These are phyloP conservation scores for Bettongia penicillata DNA, from an alignment of 2,113 vertebrate genomes.

Conservation along the genomic window DNA sequence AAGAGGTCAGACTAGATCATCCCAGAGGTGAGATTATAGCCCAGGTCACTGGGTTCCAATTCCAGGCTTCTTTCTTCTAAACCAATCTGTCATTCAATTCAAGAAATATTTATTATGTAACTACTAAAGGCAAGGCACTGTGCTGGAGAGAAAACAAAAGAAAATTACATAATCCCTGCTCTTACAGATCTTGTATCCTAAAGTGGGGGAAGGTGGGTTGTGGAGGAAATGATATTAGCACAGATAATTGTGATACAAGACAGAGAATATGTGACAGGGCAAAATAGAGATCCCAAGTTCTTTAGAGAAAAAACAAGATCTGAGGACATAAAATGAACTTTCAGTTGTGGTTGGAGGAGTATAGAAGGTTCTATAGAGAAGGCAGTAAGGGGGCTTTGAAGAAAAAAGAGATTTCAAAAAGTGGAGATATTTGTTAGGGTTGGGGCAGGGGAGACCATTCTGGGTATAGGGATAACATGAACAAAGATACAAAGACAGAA, in stretches of 20 bases:
- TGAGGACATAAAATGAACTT: neutral
- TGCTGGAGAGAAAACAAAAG: neutral
- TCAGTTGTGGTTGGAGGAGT: neutral
- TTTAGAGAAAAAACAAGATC: neutral
- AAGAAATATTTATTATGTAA: neutral
- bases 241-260: neutral
- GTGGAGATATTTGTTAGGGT: neutral
- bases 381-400: neutral
- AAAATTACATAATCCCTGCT: neutral
- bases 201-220: neutral
- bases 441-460: neutral
- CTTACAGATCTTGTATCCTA: neutral
- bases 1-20: neutral
- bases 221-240: neutral
- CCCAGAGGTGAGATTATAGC: neutral
- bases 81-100: neutral
- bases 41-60: neutral
- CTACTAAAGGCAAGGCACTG: neutral
- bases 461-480: neutral
- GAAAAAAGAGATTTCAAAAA: neutral
- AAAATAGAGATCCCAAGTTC: neutral
- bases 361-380: neutral
- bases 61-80: neutral
- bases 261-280: neutral
- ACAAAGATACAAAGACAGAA: neutral